phyloP scores from a whole-genome alignment of 2,888 invertebrate species.

The Cataglyphis livida region DNA sequence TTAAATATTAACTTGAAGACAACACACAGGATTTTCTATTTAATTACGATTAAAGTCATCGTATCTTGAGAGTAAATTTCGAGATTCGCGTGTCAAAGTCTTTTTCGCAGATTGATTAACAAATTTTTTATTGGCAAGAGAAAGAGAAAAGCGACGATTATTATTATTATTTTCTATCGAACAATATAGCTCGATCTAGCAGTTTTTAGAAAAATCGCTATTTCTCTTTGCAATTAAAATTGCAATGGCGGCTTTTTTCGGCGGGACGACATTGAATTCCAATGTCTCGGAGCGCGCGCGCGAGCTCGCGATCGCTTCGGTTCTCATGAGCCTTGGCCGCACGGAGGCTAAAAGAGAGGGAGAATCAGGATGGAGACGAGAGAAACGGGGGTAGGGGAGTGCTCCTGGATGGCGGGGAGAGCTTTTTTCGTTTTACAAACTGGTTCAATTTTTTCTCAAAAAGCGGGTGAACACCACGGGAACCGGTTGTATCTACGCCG shows the following conservation, averaged over 20 bases:
- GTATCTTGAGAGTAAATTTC: neutral
- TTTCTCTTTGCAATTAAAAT: slow-evolving; percentile 60
- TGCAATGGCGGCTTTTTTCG: slow-evolving; percentile 71
- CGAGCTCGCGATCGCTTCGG: slow-evolving; percentile 70
- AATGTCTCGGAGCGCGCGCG: slow-evolving; percentile 67
- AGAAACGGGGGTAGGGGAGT: slow-evolving; percentile 54
- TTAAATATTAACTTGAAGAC: neutral
- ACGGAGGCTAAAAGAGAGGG: slow-evolving; percentile 60
- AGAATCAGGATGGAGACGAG: slow-evolving; percentile 56
- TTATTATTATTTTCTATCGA: neutral
- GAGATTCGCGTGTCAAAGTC: neutral
- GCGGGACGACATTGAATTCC: slow-evolving; percentile 73
- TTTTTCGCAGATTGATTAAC: neutral
- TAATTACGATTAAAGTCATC: neutral
- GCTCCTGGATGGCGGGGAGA: slow-evolving; percentile 73
- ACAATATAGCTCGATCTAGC: neutral
- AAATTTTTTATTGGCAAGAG: neutral
- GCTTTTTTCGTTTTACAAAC: slow-evolving; percentile 85
- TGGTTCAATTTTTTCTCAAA: slow-evolving; percentile 86
- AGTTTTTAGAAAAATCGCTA: neutral
- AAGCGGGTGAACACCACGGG: slow-evolving; percentile 84
- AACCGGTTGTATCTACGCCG: slow-evolving; percentile 82
- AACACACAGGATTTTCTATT: neutral
- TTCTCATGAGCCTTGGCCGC: slow-evolving; percentile 75
- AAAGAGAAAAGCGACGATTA: neutral